These are phyloP conservation scores for Frankliniella fusca DNA, from an alignment of 2,888 invertebrate genomes.

Conservation along the genomic window DNA sequence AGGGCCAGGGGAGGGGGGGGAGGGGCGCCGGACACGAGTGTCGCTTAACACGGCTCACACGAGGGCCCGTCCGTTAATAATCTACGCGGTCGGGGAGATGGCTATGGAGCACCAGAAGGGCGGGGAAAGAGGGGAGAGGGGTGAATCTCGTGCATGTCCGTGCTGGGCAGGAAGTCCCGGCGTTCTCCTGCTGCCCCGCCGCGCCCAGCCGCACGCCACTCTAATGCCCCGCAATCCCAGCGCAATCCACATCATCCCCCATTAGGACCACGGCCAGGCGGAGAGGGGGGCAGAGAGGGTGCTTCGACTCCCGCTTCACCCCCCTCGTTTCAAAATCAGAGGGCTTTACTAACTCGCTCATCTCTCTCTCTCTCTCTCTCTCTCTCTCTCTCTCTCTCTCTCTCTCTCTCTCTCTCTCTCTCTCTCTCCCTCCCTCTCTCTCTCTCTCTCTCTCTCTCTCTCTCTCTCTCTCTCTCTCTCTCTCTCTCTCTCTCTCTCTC, in stretches of 20 bases:
- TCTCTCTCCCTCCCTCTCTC: too few relatives aligned
- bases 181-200: too few relatives aligned
- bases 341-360: too few relatives aligned
- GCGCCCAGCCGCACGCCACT: neutral
- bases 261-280: neutral
- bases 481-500: too few relatives aligned
- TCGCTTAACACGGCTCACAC: slow-evolving; percentile 10
- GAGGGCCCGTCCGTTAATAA: neutral
- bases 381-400: too few relatives aligned
- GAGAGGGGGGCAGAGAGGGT: neutral
- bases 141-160: neutral
- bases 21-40: neutral
- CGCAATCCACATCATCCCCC: slow-evolving; percentile 15
- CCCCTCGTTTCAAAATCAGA: too few relatives aligned
- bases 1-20: too few relatives aligned
- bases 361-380: too few relatives aligned
- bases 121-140: neutral
- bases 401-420: too few relatives aligned
- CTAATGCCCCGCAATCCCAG: slow-evolving; percentile 18
- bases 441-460: too few relatives aligned
- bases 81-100: neutral
- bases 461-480: too few relatives aligned
- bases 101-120: neutral
- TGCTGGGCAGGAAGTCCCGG: neutral
- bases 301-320: too few relatives aligned